phyloP scores from a whole-genome alignment of 2,113 vertebrate species.

The Crotalus horridus region DNA sequence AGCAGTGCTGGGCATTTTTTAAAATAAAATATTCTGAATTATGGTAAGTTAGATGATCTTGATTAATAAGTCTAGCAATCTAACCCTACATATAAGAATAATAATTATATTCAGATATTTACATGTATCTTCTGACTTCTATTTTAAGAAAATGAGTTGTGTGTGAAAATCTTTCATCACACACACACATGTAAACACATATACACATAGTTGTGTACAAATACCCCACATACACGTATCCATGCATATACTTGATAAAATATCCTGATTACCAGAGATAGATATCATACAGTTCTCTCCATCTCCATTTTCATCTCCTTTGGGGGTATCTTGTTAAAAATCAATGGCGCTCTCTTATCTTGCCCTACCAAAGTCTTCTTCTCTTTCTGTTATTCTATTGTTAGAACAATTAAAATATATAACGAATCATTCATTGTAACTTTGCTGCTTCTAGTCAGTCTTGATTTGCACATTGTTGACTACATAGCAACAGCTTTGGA shows the following conservation, averaged over 20 bases:
- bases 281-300: conserved; percentile 13
- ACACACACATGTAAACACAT: background rate
- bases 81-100: conserved; percentile 31
- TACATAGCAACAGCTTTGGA: conserved; percentile 22
- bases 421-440: conserved; percentile 44
- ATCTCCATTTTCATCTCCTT: conserved; percentile 31
- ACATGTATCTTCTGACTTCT: conserved; percentile 34
- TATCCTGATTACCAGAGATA: background rate
- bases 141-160: conserved; percentile 4
- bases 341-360: conserved; percentile 31
- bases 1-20: conserved; percentile 71
- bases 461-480: conserved; percentile 18
- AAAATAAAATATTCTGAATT: conserved; percentile 64
- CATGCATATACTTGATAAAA: background rate
- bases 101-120: conserved; percentile 47
- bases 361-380: conserved; percentile 37
- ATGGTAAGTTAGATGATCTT: conserved; percentile 56
- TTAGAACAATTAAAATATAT: conserved; percentile 48
- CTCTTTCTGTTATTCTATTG: conserved; percentile 45
- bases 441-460: conserved; percentile 44
- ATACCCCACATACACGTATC: background rate
- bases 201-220: background rate
- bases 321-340: conserved; percentile 42
- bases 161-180: background rate
- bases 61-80: conserved; percentile 50